phyloP scores from a whole-genome alignment of 2,888 invertebrate species.

The Drosophila prostipennis region DNA sequence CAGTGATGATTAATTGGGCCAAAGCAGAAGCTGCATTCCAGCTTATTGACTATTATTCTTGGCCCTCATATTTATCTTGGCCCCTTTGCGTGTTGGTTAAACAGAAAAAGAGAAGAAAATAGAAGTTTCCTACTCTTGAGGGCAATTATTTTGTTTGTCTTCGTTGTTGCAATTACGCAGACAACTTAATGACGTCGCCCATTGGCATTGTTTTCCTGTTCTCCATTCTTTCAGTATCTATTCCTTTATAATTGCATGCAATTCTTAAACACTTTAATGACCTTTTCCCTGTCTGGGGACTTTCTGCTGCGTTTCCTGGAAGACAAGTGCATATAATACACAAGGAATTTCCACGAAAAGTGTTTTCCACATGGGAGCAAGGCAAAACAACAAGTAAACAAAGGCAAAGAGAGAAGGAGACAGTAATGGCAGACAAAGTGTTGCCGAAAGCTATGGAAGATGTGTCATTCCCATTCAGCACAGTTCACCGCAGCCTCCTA shows the following conservation, averaged over 20 bases:
- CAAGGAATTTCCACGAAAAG: constrained; percentile 44
- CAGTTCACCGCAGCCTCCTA: constrained; percentile 19
- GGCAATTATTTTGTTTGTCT: constrained; percentile 45
- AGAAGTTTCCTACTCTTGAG: constrained; percentile 31
- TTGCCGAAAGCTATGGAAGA: constrained; percentile 31
- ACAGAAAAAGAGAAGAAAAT: neutral
- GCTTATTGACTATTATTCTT: constrained; percentile 38
- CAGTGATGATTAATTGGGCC: constrained; percentile 43
- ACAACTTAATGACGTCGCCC: constrained; percentile 43
- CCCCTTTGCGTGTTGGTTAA: constrained; percentile 17
- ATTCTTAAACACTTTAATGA: constrained; percentile 35
- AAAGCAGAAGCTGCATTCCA: constrained; percentile 48
- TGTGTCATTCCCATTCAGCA: constrained; percentile 56
- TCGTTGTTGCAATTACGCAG: constrained; percentile 42
- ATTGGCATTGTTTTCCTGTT: constrained; percentile 19
- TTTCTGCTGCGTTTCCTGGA: constrained; percentile 27
- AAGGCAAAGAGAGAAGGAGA: neutral
- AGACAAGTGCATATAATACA: constrained; percentile 18
- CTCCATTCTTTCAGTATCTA: constrained; percentile 15
- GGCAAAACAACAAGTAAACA: constrained; percentile 14
- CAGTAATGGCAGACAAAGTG: constrained; percentile 55
- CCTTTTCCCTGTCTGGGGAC: constrained; percentile 24
- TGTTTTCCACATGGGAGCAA: constrained; percentile 23
- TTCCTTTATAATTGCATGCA: constrained; percentile 36
- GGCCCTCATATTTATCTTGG: constrained; percentile 10